Conservation (phyloP, 2,888 invertebrate genomes). For the Drosophila rellima region DNA sequence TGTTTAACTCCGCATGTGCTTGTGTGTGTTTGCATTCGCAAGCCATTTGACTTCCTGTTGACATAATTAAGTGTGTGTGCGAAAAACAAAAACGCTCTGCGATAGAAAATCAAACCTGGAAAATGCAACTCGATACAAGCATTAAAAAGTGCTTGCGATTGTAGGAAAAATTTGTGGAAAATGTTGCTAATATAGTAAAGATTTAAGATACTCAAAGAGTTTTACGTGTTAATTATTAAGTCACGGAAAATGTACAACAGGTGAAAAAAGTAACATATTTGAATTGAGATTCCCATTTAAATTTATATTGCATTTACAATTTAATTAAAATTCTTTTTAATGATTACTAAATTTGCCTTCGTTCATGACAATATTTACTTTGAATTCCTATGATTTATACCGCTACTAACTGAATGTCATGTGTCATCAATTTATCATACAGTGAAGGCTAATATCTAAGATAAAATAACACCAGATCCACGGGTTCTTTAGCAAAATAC, state of each 20-base stretch:
- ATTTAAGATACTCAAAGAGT: no score
- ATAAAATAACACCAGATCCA: not conserved
- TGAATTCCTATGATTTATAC: no score
- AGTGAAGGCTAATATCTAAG: not conserved
- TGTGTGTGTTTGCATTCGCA: conserved; percentile 35
- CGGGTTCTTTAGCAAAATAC: not conserved
- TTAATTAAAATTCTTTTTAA: no score
- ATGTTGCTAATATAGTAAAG: not conserved
- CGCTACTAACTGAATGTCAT: no score
- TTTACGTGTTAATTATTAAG: not conserved
- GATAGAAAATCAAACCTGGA: conserved; percentile 25
- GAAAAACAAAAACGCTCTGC: conserved; percentile 14
- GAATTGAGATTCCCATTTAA: not conserved
- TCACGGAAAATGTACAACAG: not conserved
- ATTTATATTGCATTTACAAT: not conserved
- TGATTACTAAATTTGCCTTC: no score
- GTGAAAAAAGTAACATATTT: not conserved
- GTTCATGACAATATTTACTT: no score
- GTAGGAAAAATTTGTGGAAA: not conserved
- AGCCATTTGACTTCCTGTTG: conserved; percentile 75
- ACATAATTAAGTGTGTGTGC: conserved; percentile 62
- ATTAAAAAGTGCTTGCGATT: conserved; percentile 21
- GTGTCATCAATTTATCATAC: not conserved
- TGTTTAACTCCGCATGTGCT: conserved; percentile 36
- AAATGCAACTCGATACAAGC: conserved; percentile 36